These are phyloP conservation scores for Tortrix viridana DNA, from an alignment of 2,888 invertebrate species.

Conservation along the genomic window DNA sequence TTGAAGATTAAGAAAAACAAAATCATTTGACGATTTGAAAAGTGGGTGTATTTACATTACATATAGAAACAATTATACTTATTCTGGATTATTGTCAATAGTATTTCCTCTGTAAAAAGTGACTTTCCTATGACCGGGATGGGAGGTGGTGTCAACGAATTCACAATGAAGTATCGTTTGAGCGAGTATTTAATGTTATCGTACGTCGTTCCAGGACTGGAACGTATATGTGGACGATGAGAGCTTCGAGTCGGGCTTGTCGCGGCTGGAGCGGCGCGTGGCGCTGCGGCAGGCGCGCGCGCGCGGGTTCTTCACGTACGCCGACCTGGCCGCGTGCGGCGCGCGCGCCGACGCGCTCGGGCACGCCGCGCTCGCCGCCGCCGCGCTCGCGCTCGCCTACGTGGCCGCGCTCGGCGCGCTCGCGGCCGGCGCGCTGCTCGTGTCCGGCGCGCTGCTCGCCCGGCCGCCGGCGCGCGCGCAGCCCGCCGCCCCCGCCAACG, in stretches of 20 bases:
- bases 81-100: no score
- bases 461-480: conserved; percentile 19
- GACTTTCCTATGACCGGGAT: no score
- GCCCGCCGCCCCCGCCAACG: conserved; percentile 43
- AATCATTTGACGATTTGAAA: no score
- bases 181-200: not conserved
- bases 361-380: conserved; percentile 41
- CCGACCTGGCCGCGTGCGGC: conserved; percentile 87
- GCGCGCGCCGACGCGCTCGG: conserved; percentile 64
- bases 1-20: no score
- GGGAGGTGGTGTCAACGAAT: not conserved
- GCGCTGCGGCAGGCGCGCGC: conserved; percentile 88
- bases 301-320: conserved; percentile 93
- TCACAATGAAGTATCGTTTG: not conserved
- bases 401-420: conserved; percentile 48
- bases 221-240: conserved; percentile 90
- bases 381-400: conserved; percentile 47
- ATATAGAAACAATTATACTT: no score
- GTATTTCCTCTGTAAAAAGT: no score
- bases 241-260: conserved; percentile 89
- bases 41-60: no score
- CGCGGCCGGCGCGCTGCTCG: conserved; percentile 54
- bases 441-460: conserved; percentile 45
- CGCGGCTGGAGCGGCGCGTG: conserved; percentile 87
- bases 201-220: conserved; percentile 89